A percentile compares a stretch with the other conserved stretches of the same genome.
Conservation (phyloP, 2,797 vertebrate species). For the Scomberomorus guttatus region DNA sequence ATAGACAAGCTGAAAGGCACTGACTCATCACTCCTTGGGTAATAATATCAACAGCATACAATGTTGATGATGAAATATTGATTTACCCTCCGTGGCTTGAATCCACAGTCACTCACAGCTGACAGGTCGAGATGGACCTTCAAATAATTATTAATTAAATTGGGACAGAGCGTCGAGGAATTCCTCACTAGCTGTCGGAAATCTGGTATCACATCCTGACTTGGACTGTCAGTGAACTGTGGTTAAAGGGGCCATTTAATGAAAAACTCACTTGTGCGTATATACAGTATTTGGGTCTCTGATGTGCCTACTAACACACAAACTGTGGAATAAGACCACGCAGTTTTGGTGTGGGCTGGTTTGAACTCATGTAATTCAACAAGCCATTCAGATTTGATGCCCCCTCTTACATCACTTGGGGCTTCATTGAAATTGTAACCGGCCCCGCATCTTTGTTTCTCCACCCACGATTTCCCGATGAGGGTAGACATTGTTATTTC, state of each 20-base stretch:
- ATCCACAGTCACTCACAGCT: constrained; percentile 57
- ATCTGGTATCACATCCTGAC: constrained; percentile 30
- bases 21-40: constrained; percentile 35
- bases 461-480: too few species aligned
- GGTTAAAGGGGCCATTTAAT: not conserved
- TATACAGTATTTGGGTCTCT: too few species aligned
- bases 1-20: not conserved
- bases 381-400: too few species aligned
- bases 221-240: not conserved
- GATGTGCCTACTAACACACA: too few species aligned
- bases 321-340: too few species aligned
- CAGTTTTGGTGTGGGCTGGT: too few species aligned
- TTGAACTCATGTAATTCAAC: too few species aligned
- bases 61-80: constrained; percentile 76
- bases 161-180: constrained; percentile 10
- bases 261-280: not conserved
- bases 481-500: too few species aligned
- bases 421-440: too few species aligned
- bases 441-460: too few species aligned
- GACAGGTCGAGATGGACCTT: constrained; percentile 34
- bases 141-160: constrained; percentile 58
- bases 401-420: too few species aligned
- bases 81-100: constrained; percentile 50
- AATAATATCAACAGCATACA: constrained; percentile 50
- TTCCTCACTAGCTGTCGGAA: constrained; percentile 18